Evolutionary conservation across 1,140 invertebrate genomes (phyloP).

Genomic region (Copidosoma floridanum): DNA sequence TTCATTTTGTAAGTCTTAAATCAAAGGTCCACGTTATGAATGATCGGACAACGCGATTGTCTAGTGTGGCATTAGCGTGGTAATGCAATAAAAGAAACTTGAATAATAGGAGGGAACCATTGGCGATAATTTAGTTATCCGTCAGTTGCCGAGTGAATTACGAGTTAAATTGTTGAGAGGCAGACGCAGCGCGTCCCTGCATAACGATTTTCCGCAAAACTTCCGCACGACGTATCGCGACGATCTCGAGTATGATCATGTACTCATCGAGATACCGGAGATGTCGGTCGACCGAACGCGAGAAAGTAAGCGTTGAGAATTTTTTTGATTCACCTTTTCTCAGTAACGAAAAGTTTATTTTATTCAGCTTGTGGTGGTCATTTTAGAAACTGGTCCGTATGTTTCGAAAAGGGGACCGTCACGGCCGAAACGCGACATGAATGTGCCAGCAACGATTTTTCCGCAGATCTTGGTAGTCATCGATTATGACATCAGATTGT

Average conservation of each 20-base stretch:
- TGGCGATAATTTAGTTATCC: conserved; percentile 31
- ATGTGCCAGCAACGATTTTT: conserved; percentile 33
- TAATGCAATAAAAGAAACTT: neutral
- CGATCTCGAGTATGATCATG: conserved; percentile 32
- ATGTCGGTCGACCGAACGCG: conserved; percentile 14
- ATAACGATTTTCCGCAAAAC: neutral
- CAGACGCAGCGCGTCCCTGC: conserved; percentile 6
- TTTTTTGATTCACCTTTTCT: neutral
- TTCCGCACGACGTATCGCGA: conserved; percentile 12
- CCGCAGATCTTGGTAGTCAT: conserved; percentile 41
- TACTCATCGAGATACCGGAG: conserved; percentile 35
- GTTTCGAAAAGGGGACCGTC: neutral
- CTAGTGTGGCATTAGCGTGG: conserved; percentile 8
- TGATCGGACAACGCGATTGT: neutral
- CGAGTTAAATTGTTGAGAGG: conserved; percentile 17
- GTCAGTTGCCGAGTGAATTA: conserved; percentile 35
- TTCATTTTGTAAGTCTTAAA: conserved; percentile 35
- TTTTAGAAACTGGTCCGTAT: conserved; percentile 20
- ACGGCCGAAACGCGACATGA: conserved; percentile 2
- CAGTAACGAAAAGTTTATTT: neutral
- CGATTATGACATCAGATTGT: conserved; percentile 37
- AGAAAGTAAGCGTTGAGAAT: neutral
- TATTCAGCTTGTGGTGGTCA: neutral
- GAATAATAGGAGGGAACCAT: conserved; percentile 37
- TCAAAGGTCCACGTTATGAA: neutral